Percentiles rank a stretch among this genome's conserved stretches.
phyloP scores from a whole-genome alignment of 2,888 invertebrate species.

The Andricus quercusramuli region DNA sequence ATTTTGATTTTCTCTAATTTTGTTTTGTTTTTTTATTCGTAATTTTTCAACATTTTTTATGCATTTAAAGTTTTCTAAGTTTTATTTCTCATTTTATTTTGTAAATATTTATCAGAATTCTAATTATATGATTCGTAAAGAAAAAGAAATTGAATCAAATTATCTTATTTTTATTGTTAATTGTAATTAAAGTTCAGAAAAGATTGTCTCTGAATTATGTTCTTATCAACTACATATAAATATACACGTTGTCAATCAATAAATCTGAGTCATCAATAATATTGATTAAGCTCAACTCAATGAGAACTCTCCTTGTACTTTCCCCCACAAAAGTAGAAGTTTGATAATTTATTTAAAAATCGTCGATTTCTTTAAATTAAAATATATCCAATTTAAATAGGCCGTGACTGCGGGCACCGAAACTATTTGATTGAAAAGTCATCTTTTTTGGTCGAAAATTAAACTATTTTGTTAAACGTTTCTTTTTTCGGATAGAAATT shows the following conservation, averaged over 20 bases:
- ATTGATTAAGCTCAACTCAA: not conserved
- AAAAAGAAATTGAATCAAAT: not conserved
- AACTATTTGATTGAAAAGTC: too few species aligned
- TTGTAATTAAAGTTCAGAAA: not conserved
- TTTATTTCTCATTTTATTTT: not conserved
- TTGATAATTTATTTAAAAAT: not conserved
- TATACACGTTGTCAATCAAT: not conserved
- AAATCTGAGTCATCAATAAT: slow-evolving; percentile 2
- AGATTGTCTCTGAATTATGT: not conserved
- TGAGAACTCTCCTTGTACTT: not conserved
- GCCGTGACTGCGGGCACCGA: too few species aligned
- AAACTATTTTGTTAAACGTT: too few species aligned
- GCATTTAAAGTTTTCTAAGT: not conserved
- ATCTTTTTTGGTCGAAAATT: too few species aligned
- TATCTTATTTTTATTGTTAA: not conserved
- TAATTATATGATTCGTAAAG: not conserved
- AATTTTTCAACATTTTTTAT: not conserved
- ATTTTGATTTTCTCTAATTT: not conserved
- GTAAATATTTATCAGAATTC: not conserved
- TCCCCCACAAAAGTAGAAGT: not conserved
- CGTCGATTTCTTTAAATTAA: too few species aligned
- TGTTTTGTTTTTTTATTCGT: not conserved
- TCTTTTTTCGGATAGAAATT: too few species aligned
- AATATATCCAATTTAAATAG: too few species aligned
- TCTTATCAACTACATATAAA: not conserved